These are phyloP conservation scores for Taeniopygia guttata DNA, from an alignment of 2,797 vertebrate species.

Conservation along the genomic window DNA sequence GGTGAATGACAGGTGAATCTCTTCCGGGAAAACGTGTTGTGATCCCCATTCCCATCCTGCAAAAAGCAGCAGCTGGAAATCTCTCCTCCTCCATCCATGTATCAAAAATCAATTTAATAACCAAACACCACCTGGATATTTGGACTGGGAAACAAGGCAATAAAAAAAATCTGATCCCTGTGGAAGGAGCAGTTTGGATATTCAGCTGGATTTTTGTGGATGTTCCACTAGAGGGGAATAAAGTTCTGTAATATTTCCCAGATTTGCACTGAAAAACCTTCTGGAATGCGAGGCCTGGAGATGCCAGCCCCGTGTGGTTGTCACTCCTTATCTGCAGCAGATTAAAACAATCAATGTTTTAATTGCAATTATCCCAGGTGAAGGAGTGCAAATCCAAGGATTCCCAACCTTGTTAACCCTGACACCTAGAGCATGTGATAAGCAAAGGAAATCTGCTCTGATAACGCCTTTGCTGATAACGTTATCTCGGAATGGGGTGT, in stretches of 20 bases:
- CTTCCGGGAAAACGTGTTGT: rapidly evolving
- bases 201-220: not conserved
- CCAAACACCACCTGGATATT: not conserved
- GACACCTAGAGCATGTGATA: not conserved
- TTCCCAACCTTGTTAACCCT: not conserved
- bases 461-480: not conserved
- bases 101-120: not conserved
- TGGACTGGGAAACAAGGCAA: not conserved
- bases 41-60: not conserved
- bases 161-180: not conserved
- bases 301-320: not conserved
- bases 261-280: not conserved
- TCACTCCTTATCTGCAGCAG: not conserved
- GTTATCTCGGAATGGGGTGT: not conserved
- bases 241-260: not conserved
- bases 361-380: not conserved
- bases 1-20: not conserved
- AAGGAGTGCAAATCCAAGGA: not conserved
- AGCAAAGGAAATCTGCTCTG: not conserved
- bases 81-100: rapidly evolving
- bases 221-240: constrained; percentile 54
- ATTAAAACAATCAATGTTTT: not conserved
- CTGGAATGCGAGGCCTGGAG: not conserved
- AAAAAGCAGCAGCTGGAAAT: not conserved
- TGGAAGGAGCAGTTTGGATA: not conserved